These are phyloP conservation scores for Acrocera orbiculus DNA, from an alignment of 2,888 invertebrate species.

Conservation along the genomic window DNA sequence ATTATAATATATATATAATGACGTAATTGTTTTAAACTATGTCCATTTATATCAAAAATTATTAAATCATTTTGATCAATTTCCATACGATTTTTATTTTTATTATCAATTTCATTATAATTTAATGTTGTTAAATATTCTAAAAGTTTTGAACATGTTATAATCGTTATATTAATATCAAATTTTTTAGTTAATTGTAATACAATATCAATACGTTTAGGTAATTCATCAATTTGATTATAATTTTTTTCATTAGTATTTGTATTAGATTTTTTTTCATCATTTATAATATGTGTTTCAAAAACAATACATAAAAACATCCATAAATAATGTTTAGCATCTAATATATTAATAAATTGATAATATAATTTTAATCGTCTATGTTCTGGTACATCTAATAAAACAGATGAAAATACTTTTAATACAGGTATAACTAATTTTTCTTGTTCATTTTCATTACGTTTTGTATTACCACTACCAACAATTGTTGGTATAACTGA, in stretches of 20 bases:
- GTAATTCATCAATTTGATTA: constrained; percentile 28
- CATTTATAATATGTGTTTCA: constrained; percentile 48
- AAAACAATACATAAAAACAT: constrained; percentile 52
- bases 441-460: constrained; percentile 14
- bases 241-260: too few species aligned
- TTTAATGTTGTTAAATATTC: constrained; percentile 49
- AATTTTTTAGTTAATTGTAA: constrained; percentile 50
- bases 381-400: constrained; percentile 86
- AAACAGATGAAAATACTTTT: constrained; percentile 77
- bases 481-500: constrained; percentile 75
- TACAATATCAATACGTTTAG: constrained; percentile 47
- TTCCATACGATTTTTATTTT: constrained; percentile 28
- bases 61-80: constrained; percentile 17
- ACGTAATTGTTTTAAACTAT: constrained; percentile 55
- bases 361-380: constrained; percentile 63
- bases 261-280: constrained; percentile 26
- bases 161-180: constrained; percentile 40
- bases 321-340: constrained; percentile 46
- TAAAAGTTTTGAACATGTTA: constrained; percentile 47
- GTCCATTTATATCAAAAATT: constrained; percentile 44
- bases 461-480: constrained; percentile 27
- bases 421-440: constrained; percentile 46
- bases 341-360: constrained; percentile 58
- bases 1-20: constrained; percentile 70
- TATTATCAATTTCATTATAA: constrained; percentile 37